Evolutionary conservation across 1,140 invertebrate genomes (phyloP), one percentile per base, ranked within the genome.

Genomic region (Drosophila yakuba): DNA sequence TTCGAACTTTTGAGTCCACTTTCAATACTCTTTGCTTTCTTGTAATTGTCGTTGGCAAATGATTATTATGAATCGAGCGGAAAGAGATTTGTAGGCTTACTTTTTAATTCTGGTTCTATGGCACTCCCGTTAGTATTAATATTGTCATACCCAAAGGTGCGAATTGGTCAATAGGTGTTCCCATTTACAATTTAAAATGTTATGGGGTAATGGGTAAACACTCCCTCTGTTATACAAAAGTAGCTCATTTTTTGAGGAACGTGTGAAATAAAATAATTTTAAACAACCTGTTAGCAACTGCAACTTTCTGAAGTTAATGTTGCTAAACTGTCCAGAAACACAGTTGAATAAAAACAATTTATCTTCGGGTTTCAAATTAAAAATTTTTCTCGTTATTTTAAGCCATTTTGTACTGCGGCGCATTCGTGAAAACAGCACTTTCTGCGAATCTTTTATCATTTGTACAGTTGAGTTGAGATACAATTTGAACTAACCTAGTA

Each of bases 401-500:
- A 32, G 0, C n/a, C 14, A 11, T n/a, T 38, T 12, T 41, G 36
- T 41, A 15, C 39, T 20, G 36, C 4, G 15, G 12, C 20, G 3
- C 14, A 4, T 15, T 36, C 17, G 32, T 28, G 25, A 68, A 64
- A 17, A 25, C 2, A 64, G 25, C 15, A 28, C 25, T 32, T 35
- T 45, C 28, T 14, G 15, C 14, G 2, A 20, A 25, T 23, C 5
- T 20, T 48, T 51, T 67, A 36, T 36, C 36, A 39, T 39, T 14
- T 35, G 60, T 52, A 51, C 45, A 64, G 62, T 64, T 43, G 55
- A 36, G 61, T 61, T 61, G 15, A 36, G 56, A 36, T 23, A 64
- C 41, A 14, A 52, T 12, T 52, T 44, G 38, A 23, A 68, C 64
- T 68, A 68, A 68, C 64, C 64, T 68, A 66, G 64, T 66, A 66